phyloP scores from a whole-genome alignment of 1,140 invertebrate species.

The Apis florea region DNA sequence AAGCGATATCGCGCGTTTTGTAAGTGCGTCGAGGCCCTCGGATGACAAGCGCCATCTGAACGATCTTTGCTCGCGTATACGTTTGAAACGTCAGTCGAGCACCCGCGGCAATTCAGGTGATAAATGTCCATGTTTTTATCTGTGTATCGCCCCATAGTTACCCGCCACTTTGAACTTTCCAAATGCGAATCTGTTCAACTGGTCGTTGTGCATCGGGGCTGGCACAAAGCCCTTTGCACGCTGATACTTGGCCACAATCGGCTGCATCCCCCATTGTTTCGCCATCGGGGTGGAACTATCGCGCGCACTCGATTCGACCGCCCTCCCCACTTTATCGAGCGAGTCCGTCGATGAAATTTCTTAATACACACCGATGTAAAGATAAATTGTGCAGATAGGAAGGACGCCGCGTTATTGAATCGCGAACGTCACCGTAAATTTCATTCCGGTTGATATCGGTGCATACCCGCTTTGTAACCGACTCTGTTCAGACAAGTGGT shows the following conservation, averaged over 20 bases:
- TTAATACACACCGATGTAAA: constrained; percentile 28
- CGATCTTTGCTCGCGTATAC: constrained; percentile 11
- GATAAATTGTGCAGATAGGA: constrained; percentile 46
- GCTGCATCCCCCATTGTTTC: constrained; percentile 25
- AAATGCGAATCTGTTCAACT: constrained; percentile 28
- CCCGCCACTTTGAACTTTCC: constrained; percentile 13
- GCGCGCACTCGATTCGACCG: constrained; percentile 7
- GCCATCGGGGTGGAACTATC: not conserved
- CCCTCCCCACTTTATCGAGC: constrained; percentile 22
- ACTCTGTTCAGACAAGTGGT: not conserved
- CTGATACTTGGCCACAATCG: constrained; percentile 38
- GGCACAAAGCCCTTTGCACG: constrained; percentile 28
- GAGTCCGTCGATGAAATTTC: constrained; percentile 39
- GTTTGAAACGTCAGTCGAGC: constrained; percentile 46
- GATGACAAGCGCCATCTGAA: too few relatives aligned
- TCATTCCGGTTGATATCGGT: not conserved
- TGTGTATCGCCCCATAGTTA: not conserved
- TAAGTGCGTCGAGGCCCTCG: too few relatives aligned
- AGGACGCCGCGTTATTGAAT: not conserved
- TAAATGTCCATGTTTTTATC: constrained; percentile 52
- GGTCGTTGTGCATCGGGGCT: too few relatives aligned
- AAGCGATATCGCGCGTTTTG: not conserved
- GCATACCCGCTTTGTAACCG: too few relatives aligned
- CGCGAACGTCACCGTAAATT: not conserved
- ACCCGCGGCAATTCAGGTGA: constrained; percentile 21